Evolutionary conservation across 2,888 invertebrate species (phyloP).

Genomic region (Stegana nigrithorax): DNA sequence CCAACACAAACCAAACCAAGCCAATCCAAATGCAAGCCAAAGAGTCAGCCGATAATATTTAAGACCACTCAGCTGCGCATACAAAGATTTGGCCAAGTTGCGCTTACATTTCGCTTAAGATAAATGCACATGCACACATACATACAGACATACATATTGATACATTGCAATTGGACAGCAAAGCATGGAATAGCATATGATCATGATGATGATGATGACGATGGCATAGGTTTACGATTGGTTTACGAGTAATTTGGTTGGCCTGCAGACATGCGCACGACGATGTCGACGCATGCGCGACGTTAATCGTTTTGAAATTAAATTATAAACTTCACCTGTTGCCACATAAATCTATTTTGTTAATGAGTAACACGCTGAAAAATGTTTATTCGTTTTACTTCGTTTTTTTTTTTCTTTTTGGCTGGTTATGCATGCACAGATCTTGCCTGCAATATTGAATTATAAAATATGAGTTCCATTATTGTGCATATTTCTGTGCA

Average conservation of each 20-base stretch:
- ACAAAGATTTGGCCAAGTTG: too few relatives aligned
- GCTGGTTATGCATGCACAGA: too few relatives aligned
- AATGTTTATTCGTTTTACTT: too few relatives aligned
- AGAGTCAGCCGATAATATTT: background rate
- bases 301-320: constrained; percentile 13
- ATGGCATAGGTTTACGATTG: too few relatives aligned
- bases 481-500: background rate
- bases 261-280: background rate
- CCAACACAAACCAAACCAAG: too few relatives aligned
- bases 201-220: background rate
- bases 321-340: constrained; percentile 18
- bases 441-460: background rate
- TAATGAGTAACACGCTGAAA: constrained; percentile 14
- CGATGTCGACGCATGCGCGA: constrained; percentile 8
- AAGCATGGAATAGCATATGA: background rate
- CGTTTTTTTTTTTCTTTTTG: background rate
- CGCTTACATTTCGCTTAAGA: too few relatives aligned
- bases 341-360: constrained; percentile 18
- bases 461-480: constrained; percentile 5
- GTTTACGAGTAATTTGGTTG: too few relatives aligned
- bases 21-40: background rate
- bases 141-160: too few relatives aligned
- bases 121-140: background rate
- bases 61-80: background rate
- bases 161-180: background rate